A percentile compares a stretch with the other conserved stretches of the same genome.
Evolutionary conservation across 2,113 vertebrate species (phyloP).

Genomic region (Hoplias malabaricus): DNA sequence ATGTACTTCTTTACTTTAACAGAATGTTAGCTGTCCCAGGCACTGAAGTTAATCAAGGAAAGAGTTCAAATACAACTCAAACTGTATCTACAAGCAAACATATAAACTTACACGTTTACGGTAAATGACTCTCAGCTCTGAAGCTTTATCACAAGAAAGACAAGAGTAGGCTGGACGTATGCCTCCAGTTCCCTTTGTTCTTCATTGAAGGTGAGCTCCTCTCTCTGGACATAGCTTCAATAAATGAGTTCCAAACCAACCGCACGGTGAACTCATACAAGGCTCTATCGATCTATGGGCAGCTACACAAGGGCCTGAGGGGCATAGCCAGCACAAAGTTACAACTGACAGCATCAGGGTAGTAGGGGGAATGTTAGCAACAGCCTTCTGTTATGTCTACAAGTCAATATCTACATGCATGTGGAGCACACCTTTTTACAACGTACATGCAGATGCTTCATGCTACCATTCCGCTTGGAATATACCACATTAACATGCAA

Average conservation of each 20-base stretch:
- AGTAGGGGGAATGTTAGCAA: conserved; percentile 57
- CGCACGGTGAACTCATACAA: conserved; percentile 60
- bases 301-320: conserved; percentile 67
- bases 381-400: conserved; percentile 57
- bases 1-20: too few species aligned
- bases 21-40: too few species aligned
- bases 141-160: background rate
- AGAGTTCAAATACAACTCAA: background rate
- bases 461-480: background rate
- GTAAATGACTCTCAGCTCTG: background rate
- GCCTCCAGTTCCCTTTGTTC: conserved; percentile 1
- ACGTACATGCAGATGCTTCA: background rate
- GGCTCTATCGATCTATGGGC: conserved; percentile 74
- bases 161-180: background rate
- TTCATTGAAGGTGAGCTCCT: conserved; percentile 32
- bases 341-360: conserved; percentile 65
- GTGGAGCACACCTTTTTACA: background rate
- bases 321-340: conserved; percentile 70
- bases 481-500: background rate
- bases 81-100: too few species aligned
- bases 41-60: background rate
- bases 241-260: conserved; percentile 51
- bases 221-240: conserved; percentile 33
- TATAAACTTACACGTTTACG: conserved; percentile 31
- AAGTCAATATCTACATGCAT: background rate